Evolutionary conservation across 2,797 vertebrate species (phyloP).

Genomic region (Cyclura pinguis): DNA sequence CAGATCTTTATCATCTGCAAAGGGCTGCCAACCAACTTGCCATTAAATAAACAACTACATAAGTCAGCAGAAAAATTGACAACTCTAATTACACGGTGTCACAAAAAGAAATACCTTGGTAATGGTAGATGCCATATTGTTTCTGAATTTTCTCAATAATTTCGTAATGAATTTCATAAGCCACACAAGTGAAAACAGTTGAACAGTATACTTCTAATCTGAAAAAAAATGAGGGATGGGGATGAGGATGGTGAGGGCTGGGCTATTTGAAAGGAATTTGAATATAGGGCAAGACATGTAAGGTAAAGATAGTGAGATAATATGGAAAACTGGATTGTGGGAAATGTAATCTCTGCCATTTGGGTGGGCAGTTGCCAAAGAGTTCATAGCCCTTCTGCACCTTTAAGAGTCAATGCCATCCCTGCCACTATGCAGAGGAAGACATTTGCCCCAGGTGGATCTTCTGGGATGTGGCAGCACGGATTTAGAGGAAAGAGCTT

Average conservation of each 20-base stretch:
- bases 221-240: no score
- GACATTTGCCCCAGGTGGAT: no score
- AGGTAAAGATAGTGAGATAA: neutral
- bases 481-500: no score
- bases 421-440: no score
- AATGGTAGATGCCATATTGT: neutral
- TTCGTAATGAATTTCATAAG: neutral
- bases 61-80: no score
- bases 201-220: neutral
- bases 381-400: neutral
- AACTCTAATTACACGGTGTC: no score
- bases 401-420: neutral
- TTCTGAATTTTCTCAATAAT: neutral
- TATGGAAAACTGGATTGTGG: neutral
- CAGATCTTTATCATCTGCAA: neutral
- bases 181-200: neutral
- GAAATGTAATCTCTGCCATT: neutral
- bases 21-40: neutral
- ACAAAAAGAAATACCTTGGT: neutral
- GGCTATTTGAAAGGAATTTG: neutral
- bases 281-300: no score
- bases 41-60: neutral
- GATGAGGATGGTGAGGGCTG: neutral
- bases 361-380: neutral
- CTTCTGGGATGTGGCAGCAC: no score